Percentiles rank a stretch among this genome's conserved stretches.
These are phyloP conservation scores for Morelia viridis DNA, from an alignment of 2,797 vertebrate species.

Conservation along the genomic window DNA sequence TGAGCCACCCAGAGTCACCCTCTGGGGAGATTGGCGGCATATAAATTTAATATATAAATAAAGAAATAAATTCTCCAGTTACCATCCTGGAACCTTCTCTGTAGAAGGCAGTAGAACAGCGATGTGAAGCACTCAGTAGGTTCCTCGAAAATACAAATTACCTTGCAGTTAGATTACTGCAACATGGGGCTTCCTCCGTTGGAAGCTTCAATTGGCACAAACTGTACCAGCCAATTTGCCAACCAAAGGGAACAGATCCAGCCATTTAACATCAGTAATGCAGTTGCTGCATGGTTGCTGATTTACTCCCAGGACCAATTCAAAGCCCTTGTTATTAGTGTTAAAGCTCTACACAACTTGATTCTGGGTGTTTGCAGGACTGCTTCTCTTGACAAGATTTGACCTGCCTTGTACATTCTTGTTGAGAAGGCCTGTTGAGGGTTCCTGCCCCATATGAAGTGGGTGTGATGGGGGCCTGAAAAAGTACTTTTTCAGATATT, in stretches of 20 bases:
- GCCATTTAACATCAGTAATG: background rate
- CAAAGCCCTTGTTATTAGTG: background rate
- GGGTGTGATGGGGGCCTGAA: background rate
- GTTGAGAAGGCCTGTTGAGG: background rate
- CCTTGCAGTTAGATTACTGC: background rate
- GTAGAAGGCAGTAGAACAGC: background rate
- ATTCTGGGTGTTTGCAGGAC: background rate
- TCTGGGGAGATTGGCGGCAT: too few relatives aligned
- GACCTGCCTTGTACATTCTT: background rate
- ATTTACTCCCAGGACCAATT: background rate
- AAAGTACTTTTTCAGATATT: background rate
- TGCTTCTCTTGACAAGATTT: background rate
- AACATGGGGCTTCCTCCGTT: background rate
- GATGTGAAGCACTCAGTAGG: background rate
- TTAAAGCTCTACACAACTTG: background rate
- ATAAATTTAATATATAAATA: too few relatives aligned
- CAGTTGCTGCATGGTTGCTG: background rate
- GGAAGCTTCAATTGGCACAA: background rate
- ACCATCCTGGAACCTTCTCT: background rate
- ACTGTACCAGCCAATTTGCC: background rate
- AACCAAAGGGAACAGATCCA: background rate
- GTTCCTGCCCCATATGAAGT: background rate
- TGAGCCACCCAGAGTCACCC: too few relatives aligned
- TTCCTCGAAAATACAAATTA: background rate
- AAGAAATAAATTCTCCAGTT: too few relatives aligned